Evolutionary conservation across 1,140 invertebrate species (phyloP).

Genomic region (Zaprionus tsacasi): DNA sequence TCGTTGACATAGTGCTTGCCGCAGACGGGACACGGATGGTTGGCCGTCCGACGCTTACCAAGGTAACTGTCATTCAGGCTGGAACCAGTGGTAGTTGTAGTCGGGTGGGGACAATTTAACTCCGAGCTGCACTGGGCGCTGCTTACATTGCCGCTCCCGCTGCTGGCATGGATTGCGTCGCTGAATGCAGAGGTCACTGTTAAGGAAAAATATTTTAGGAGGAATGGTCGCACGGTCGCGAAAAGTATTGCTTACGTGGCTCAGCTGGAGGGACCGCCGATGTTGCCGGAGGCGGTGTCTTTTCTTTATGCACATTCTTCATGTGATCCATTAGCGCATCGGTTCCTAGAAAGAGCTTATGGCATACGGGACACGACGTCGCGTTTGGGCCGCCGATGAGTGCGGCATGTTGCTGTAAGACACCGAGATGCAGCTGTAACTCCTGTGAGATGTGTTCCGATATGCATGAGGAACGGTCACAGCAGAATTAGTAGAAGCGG

Average conservation of each 20-base stretch:
- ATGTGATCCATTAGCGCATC: conserved; percentile 97
- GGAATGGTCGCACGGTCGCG: not conserved
- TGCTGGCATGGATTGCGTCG: conserved; percentile 34
- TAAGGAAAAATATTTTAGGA: not conserved
- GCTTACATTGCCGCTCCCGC: conserved; percentile 32
- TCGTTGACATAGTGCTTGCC: conserved; percentile 98
- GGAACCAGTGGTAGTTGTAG: conserved; percentile 30
- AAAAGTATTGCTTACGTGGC: conserved; percentile 91
- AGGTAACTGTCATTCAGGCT: conserved; percentile 88
- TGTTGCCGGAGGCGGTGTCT: conserved; percentile 86
- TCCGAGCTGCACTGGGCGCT: conserved; percentile 46
- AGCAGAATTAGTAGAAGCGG: not conserved
- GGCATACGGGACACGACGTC: conserved; percentile 95
- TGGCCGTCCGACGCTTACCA: conserved; percentile 95
- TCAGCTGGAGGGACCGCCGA: conserved; percentile 88
- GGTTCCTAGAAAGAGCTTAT: conserved; percentile 95
- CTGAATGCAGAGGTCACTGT: conserved; percentile 22
- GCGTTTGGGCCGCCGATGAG: conserved; percentile 94
- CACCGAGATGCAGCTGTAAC: conserved; percentile 93
- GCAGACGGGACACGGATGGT: conserved; percentile 96
- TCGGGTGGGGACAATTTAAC: conserved; percentile 41
- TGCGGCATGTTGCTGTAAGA: conserved; percentile 96
- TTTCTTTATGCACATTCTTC: conserved; percentile 97
- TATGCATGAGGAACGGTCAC: not conserved
- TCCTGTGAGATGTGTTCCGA: conserved; percentile 85